Evolutionary conservation across 2,888 invertebrate species (phyloP).

Genomic region (Anagyrus pseudococci): DNA sequence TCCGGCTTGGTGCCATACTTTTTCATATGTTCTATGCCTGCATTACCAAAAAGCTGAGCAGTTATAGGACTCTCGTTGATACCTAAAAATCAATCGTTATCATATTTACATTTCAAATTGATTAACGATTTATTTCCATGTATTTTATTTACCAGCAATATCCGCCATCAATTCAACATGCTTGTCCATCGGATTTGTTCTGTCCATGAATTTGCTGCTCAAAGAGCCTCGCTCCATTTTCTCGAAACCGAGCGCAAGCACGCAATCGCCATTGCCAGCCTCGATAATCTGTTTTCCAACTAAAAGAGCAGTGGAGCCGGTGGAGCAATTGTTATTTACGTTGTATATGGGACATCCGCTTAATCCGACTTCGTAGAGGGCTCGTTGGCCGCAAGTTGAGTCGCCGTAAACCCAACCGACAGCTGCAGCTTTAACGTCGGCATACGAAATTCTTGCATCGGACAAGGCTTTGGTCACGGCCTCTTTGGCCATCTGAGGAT

Average conservation of each 20-base stretch:
- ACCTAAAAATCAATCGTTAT: conserved; percentile 44
- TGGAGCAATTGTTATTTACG: conserved; percentile 98
- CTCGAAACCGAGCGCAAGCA: conserved; percentile 94
- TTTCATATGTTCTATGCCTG: conserved; percentile 94
- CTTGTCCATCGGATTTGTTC: conserved; percentile 88
- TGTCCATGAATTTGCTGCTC: conserved; percentile 75
- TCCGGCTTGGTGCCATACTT: conserved; percentile 92
- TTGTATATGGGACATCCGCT: conserved; percentile 97
- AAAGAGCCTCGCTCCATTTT: conserved; percentile 97
- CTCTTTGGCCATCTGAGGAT: conserved; percentile 94
- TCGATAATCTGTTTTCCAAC: conserved; percentile 93
- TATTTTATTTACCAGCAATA: conserved; percentile 70
- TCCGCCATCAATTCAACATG: conserved; percentile 88
- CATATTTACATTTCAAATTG: not conserved
- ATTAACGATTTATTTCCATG: not conserved
- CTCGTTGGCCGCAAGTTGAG: conserved; percentile 94
- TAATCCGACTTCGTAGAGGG: conserved; percentile 92
- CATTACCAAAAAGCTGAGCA: conserved; percentile 96
- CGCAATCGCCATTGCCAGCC: conserved; percentile 85
- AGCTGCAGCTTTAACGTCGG: conserved; percentile 85
- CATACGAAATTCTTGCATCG: conserved; percentile 81
- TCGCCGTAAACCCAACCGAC: conserved; percentile 96
- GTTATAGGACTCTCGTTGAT: conserved; percentile 85
- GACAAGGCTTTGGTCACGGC: conserved; percentile 85
- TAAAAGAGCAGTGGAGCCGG: conserved; percentile 91